phyloP scores from a whole-genome alignment of 2,888 invertebrate genomes.

The Tuberolachnus salignus region DNA sequence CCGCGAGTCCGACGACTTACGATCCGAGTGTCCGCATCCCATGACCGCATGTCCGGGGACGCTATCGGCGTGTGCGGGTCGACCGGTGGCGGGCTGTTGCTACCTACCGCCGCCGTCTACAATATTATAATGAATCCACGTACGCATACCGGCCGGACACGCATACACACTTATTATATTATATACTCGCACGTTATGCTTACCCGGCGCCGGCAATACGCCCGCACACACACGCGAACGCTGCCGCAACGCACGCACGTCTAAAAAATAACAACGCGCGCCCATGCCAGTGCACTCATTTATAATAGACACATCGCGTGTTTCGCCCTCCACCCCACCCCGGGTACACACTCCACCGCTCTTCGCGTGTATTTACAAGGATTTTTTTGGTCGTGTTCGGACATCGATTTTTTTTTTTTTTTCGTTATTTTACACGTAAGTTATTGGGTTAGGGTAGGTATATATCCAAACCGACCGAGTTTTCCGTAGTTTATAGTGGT shows the following conservation, averaged over 20 bases:
- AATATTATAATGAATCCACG: neutral
- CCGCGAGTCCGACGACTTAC: conserved; percentile 38
- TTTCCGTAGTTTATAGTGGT: too few species aligned
- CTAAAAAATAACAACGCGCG: neutral
- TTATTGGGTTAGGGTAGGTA: too few species aligned
- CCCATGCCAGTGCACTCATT: conserved; percentile 21
- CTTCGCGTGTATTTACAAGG: conserved; percentile 14
- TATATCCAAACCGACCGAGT: too few species aligned
- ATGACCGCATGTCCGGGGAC: conserved; percentile 41
- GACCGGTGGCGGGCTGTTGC: neutral
- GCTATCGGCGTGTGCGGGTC: conserved; percentile 14
- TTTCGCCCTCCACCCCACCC: conserved; percentile 1
- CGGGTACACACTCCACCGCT: conserved; percentile 20
- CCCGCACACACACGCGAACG: neutral
- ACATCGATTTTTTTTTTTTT: conserved; percentile 54
- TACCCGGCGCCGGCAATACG: neutral
- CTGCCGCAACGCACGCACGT: neutral
- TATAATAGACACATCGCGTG: conserved; percentile 55
- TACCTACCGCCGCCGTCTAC: neutral
- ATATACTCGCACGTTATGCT: neutral
- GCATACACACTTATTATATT: neutral
- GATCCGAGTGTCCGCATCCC: conserved; percentile 51
- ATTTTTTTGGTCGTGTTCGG: neutral
- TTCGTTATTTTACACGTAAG: too few species aligned
- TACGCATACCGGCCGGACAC: neutral